Base-by-base conservation (phyloP, 1,140 invertebrate species). In the Drosophila watanabei region DNA sequence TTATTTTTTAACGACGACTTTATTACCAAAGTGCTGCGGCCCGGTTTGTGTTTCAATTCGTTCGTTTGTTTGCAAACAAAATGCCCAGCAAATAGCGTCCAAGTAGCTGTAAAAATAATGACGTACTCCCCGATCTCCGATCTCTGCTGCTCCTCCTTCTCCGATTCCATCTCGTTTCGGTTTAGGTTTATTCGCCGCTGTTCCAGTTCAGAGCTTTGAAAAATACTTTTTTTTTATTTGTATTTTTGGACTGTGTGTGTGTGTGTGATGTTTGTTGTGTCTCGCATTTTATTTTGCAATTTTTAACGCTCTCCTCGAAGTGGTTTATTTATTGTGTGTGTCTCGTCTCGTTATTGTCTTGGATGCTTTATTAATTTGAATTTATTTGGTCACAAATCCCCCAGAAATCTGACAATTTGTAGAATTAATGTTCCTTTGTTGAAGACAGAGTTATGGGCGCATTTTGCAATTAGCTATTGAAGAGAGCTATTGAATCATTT, bases 1-100 rank as follows among this genome's bases (percentile, higher is more conserved):
- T 89, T 90, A 80, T 65, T 52, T 89, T 82, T 79, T 73, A 82
- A 82, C 85, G 85, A 89, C 82, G 82, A 80, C 63, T 86, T 85
- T 89, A 89, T 89, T 86, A 79, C 65, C 39, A 64, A 82, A 79
- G 69, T 54, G 65, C 24, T 5, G 16, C 24, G 56, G 28, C 58
- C 45, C 43, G 33, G 63, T 66, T 66, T 72, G 69, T 60, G 69
- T 51, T 49, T 72, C 70, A 73, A 73, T 73, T 73, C 71, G 45
- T 62, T 24, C 35, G 66, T 59, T 54, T 77, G 83, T 73, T 80
- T 73, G 59, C 62, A 76, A 85, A 78, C 77, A 85, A 77, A 64
- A 65, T 65, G 46, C 62, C 46, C 69, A 72, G 52, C 71, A 76
- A 73, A 76, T 68, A 77, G 56, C 71, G 56, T 48, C 32, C 75